Evolutionary conservation across 2,113 vertebrate species (phyloP), one percentile per base, ranked within the genome.

Genomic region (Chaetorhynchus papuensis): DNA sequence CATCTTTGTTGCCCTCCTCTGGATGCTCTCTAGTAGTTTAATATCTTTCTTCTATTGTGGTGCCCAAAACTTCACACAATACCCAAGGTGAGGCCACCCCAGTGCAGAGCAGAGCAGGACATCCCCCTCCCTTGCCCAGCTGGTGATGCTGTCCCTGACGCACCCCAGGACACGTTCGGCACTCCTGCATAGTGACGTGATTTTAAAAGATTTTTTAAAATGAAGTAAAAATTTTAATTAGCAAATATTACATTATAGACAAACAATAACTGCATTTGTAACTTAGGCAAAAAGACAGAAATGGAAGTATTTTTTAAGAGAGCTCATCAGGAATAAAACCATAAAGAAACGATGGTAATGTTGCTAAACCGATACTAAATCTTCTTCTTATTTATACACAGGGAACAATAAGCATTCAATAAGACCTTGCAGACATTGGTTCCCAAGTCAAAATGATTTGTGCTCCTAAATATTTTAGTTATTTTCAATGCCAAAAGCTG

Each of bases 141-240:
- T 49, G 47, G 26, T 2, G 2, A 47, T 22, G 63, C 30, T n/a
- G 26, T 13, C 31, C 26, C 63, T 33, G 47, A 35, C 33, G 35
- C 5, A 5, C 4, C 18, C 35, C 35, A 37, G 49, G 49, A 42
- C 41, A 37, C 0, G 0, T 15, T 70, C 3, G 5, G 27, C 31
- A 42, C 18, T 50, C 56, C 31, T 77, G 37, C 24, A 59, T 13
- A 2, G 24, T 21, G 27, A 77, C 31, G 56, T 24, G 14, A 60
- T 53, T 84, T 66, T 15, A 76, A 72, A 50, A 68, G 3, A 42
- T 49, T 60, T 60, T 13, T 1, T 11, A 15, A 79, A 69, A 59
- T 24, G 9, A 68, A 63, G 13, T 31, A 54, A 2, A 84, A 27
- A n/a, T 35, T 85, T 64, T 30, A 20, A 66, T 72, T 37, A 90